These are phyloP conservation scores for Scomber japonicus DNA, from an alignment of 2,113 vertebrate species.

Conservation along the genomic window DNA sequence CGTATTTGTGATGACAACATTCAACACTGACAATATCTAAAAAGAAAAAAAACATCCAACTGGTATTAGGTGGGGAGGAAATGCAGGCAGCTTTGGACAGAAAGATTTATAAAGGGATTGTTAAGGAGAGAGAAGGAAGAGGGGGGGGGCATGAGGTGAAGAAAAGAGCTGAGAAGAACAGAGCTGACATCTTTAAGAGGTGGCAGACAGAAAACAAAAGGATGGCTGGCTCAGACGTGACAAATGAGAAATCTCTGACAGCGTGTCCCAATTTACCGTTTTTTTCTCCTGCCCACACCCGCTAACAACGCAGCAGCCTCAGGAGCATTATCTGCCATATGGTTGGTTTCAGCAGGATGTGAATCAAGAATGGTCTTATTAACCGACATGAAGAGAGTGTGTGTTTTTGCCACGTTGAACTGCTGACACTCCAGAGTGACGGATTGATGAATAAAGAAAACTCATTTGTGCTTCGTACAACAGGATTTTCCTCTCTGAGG, in stretches of 20 bases:
- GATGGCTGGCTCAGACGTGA: slow-evolving; percentile 17
- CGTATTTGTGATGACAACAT: slow-evolving; percentile 14
- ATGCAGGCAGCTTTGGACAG: neutral
- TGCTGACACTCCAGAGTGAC: slow-evolving; percentile 2
- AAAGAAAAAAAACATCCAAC: rapidly evolving
- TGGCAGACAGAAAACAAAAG: slow-evolving; percentile 23
- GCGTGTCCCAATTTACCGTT: neutral
- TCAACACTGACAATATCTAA: neutral
- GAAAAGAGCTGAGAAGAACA: neutral
- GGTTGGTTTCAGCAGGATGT: neutral
- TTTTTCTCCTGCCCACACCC: slow-evolving; percentile 18
- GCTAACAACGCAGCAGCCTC: slow-evolving; percentile 2
- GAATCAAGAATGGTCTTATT: slow-evolving; percentile 26
- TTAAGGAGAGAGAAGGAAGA: slow-evolving; percentile 4
- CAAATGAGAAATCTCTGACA: slow-evolving; percentile 30
- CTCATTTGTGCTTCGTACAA: slow-evolving; percentile 37
- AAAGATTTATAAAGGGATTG: slow-evolving; percentile 9
- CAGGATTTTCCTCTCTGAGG: slow-evolving; percentile 20
- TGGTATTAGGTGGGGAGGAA: neutral
- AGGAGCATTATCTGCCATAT: neutral
- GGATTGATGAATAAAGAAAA: slow-evolving; percentile 33
- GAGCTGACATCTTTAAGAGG: slow-evolving; percentile 12
- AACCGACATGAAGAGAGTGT: neutral
- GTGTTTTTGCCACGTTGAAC: neutral
- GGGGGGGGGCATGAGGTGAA: neutral